Base-by-base conservation (phyloP, 2,888 invertebrate species). In the Adelphocoris suturalis region DNA sequence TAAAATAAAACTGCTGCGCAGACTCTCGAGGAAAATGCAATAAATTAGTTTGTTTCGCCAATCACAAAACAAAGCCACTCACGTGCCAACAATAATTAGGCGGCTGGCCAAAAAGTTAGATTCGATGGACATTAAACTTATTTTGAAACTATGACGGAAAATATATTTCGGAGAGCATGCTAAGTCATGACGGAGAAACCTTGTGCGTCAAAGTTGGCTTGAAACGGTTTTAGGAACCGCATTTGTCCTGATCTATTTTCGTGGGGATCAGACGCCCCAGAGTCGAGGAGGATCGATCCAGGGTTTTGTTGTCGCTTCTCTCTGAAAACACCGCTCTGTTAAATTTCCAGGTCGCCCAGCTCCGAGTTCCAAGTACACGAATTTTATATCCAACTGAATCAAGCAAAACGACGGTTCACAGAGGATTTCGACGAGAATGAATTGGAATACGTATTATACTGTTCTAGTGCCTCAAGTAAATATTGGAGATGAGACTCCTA, bases 191-290 rank as follows among this genome's bases (percentile, higher is more conserved):
- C 9, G 68, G n/a, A 19, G 68, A 23, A 68, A 68, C 19, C 68
- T 68, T 9, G 68, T 9, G 68, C 68, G 68, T 68, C 68, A 68
- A 68, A 23, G 68, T 68, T 23, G 68, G 23, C 27, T 19, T 68
- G 68, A 68, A 68, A 23, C 23, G 27, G 23, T 68, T 68, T 68
- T 68, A 68, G 68, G 68, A 68, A 23, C 68, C 23, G 68, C 68
- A 68, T 68, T 68, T 23, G 68, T 68, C 68, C 68, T 27, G 68
- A 68, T 68, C 68, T 68, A 68, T 68, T 68, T 68, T 68, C n/a
- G 68, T 68, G n/a, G 13, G 68, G 68, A 68, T 68, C 68, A 68
- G 68, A 68, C 68, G 68, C 68, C 68, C 68, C 23, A 68, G 7
- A 68, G 68, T 68, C 23, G 68, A 23, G 68, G 11, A 68, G 23